Base-by-base conservation (phyloP, 1,140 invertebrate genomes). In the Megathymus violae region DNA sequence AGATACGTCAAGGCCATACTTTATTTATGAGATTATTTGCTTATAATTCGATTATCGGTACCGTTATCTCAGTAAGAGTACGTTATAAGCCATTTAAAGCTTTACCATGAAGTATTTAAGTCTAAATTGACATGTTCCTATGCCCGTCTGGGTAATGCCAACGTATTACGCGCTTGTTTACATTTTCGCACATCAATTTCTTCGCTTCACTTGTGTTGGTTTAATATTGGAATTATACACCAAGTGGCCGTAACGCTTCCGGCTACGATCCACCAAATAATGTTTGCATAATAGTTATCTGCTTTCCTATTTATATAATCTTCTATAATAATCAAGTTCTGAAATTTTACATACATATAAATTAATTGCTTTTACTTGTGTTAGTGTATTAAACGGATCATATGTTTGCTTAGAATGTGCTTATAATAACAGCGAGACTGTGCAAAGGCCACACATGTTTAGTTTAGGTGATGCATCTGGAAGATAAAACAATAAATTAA, bases 41-140 rank as follows among this genome's bases (percentile, higher is more conserved):
- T 56, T 56, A 56, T 56, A 56, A 56, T 31, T 43, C 40, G 40
- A 56, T 56, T 56, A 56, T 44, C 19, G 22, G n/a, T 14, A 56
- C 38, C 7, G 38, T 44, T 56, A 56, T 56, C 52, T 44, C 25
- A 22, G 31, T 6, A 17, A 10, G 15, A 15, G n/a, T 56, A 44
- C 22, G 3, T 13, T n/a, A 36, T 15, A 7, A 41, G 36, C 19
- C 43, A 41, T 43, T 58, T 34, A 19, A n/a, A 46, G 4, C 41
- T 46, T 6, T 58, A 44, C 31, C 10, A 6, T 9, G 11, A 44
- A 15, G 15, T 2, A n/a, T 58, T 34, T 17, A 15, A 27, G 54
- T 46, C 25, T 34, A 10, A 56, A 56, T 41, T 17, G 43, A 7
- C 9, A 4, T 34, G 15, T 15, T 13, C 19, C 11, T 11, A 34